These are phyloP conservation scores for Hemiprocne comata DNA, from an alignment of 2,113 vertebrate species.

Conservation along the genomic window DNA sequence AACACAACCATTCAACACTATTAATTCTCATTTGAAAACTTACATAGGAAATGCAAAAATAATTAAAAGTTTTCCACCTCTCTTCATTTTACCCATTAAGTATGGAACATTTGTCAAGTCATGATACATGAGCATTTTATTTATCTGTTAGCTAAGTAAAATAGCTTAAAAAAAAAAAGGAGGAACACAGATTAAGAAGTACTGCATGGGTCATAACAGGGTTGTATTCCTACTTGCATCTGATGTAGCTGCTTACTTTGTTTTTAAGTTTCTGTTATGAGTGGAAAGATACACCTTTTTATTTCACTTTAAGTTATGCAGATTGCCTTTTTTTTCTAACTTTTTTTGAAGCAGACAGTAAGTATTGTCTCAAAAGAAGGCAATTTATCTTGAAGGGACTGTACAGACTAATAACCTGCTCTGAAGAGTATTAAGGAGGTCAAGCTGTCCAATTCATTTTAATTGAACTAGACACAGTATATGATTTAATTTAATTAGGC, in stretches of 20 bases:
- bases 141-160: neutral
- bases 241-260: accelerated
- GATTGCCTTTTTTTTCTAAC: neutral
- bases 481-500: slow-evolving; percentile 26
- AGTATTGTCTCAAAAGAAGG: neutral
- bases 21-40: neutral
- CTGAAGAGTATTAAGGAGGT: slow-evolving; percentile 26
- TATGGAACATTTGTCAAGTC: neutral
- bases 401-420: neutral
- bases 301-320: neutral
- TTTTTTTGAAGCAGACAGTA: neutral
- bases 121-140: neutral
- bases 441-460: slow-evolving; percentile 45
- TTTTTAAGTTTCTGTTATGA: neutral
- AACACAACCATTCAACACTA: neutral
- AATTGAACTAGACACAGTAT: slow-evolving; percentile 24
- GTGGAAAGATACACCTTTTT: neutral
- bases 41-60: neutral
- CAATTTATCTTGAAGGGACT: neutral
- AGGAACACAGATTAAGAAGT: too few relatives aligned
- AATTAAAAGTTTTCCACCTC: neutral
- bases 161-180: neutral
- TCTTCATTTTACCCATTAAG: neutral
- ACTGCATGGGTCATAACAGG: accelerated
- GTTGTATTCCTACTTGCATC: neutral